Evolutionary conservation across 2,797 vertebrate genomes (phyloP), one percentile per base, ranked within the genome.

Genomic region (Hippoglossus hippoglossus): DNA sequence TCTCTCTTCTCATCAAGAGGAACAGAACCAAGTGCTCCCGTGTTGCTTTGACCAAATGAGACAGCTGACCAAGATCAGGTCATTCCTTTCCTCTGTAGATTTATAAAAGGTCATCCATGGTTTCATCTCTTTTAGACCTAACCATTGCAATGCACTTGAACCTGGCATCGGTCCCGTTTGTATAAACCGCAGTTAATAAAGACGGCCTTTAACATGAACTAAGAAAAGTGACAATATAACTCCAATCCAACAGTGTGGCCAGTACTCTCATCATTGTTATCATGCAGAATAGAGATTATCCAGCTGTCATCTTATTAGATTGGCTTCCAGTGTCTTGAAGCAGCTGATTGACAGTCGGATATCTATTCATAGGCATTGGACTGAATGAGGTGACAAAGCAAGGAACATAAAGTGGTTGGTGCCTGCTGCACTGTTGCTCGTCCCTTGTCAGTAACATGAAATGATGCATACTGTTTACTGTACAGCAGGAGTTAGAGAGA

Each of bases 281-380:
- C 26, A 57, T 4, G 7, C 19, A 72, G 62, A 76, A 69, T 71
- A 71, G 59, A 81, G 64, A 83, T 87, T 80, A 82, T 77, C 55
- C 69, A 67, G 60, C 75, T 81, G 81, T 86, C 87, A 83, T 19
- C 28, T 44, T 71, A 59, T 80, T 81, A 73, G 28, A 68, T 41
- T 62, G 70, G 25, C 67, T 81, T 64, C 47, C 26, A 28, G 36
- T 39, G 51, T 73, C 64, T 63, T 54, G 54, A 62, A 70, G 80
- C 46, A 28, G 50, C 3, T 77, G 83, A 89, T 52, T 83, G 82
- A 86, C 83, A 80, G 65, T 72, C 22, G 12, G 26, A 55, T 63
- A 60, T 71, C 59, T 68, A 61, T 74, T 80, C 59, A 75, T 31
- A 68, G 63, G 52, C 31, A 73, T 26, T 5, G 60, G 10, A 56